phyloP scores from a whole-genome alignment of 2,888 invertebrate genomes.

The Marronus borbonicus region DNA sequence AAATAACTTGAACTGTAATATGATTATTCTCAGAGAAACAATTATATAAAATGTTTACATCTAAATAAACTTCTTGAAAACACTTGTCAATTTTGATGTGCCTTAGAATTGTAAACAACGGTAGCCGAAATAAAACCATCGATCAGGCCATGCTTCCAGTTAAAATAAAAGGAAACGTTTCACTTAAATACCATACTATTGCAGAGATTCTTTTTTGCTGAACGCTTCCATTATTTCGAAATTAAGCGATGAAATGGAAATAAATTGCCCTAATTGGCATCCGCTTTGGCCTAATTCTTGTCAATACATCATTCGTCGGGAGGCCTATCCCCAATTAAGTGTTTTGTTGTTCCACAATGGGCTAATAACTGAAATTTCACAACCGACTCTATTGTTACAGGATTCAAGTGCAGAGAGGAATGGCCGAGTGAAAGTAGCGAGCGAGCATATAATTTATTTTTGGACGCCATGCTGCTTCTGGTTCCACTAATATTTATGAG shows the following conservation, averaged over 20 bases:
- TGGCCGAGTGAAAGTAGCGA: slow-evolving; percentile 79
- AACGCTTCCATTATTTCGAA: no score
- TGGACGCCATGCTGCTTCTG: slow-evolving; percentile 81
- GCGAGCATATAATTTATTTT: slow-evolving; percentile 79
- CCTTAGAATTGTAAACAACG: no score
- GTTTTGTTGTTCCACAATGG: not conserved
- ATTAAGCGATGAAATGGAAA: not conserved
- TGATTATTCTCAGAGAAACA: no score
- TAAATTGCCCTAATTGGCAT: slow-evolving; percentile 27
- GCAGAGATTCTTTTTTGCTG: no score
- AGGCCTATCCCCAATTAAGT: slow-evolving; percentile 4
- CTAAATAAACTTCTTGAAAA: no score
- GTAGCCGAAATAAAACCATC: no score
- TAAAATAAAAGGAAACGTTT: no score
- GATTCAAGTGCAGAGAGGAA: slow-evolving; percentile 75
- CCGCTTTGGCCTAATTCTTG: not conserved
- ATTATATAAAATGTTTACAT: no score
- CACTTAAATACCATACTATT: no score
- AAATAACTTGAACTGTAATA: no score
- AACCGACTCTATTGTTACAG: slow-evolving; percentile 49
- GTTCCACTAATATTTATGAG: slow-evolving; percentile 85
- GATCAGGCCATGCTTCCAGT: no score
- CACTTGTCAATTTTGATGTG: no score
- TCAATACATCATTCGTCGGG: slow-evolving; percentile 31
- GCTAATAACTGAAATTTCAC: slow-evolving; percentile 13